These are phyloP conservation scores for Odontocolon sp. DNA, from an alignment of 2,888 invertebrate genomes.

Conservation along the genomic window DNA sequence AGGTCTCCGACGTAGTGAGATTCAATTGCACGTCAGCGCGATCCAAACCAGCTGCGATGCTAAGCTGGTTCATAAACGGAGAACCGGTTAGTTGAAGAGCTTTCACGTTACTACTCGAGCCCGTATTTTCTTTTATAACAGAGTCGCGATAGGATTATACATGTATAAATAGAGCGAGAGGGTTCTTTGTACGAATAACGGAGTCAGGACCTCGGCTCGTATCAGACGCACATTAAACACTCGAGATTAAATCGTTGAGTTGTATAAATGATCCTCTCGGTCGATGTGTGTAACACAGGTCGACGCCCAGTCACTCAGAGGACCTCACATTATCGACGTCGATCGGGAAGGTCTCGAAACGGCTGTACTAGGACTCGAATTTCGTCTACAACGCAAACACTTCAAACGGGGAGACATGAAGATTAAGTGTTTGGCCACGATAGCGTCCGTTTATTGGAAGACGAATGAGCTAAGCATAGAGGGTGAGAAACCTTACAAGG, in stretches of 20 bases:
- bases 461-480: constrained; percentile 94
- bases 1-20: constrained; percentile 90
- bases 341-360: constrained; percentile 88
- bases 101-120: not conserved
- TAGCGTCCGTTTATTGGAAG: constrained; percentile 92
- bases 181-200: not conserved
- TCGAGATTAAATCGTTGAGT: constrained; percentile 36
- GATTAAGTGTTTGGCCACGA: constrained; percentile 93
- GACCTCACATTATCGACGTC: constrained; percentile 82
- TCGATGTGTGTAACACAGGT: constrained; percentile 72
- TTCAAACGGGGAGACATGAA: constrained; percentile 93
- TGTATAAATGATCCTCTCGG: constrained; percentile 21
- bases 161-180: constrained; percentile 6
- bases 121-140: not conserved
- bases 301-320: constrained; percentile 80
- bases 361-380: constrained; percentile 89
- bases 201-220: not conserved
- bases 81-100: constrained; percentile 83
- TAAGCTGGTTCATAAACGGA: constrained; percentile 94
- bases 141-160: not conserved
- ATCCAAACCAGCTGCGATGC: constrained; percentile 91
- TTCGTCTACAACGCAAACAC: constrained; percentile 90
- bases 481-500: constrained; percentile 86
- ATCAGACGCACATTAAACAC: constrained; percentile 15
- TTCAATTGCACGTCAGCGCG: constrained; percentile 93